A percentile compares a stretch with the other conserved stretches of the same genome.
These are phyloP conservation scores for Chinchilla lanigera DNA, from an alignment of 2,113 vertebrate species.

Conservation along the genomic window DNA sequence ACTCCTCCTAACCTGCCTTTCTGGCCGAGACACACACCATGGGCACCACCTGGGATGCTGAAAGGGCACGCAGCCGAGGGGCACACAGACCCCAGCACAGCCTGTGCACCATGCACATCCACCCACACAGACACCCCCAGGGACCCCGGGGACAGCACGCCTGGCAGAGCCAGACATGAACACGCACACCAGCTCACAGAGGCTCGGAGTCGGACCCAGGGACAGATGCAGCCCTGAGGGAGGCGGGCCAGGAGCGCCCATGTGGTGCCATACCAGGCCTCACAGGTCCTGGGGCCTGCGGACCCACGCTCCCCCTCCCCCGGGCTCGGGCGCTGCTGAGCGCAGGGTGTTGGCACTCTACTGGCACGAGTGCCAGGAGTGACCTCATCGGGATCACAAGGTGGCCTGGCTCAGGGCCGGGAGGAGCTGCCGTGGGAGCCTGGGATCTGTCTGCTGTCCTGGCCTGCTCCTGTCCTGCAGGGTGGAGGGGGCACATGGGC, in stretches of 20 bases:
- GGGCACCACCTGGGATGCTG: background rate
- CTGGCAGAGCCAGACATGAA: background rate
- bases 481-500: fast-evolving
- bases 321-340: background rate
- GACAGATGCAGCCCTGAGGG: background rate
- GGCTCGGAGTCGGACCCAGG: background rate
- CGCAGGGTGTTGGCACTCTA: conserved; percentile 35
- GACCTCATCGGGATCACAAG: conserved; percentile 62
- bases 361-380: conserved; percentile 47
- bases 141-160: too few relatives aligned
- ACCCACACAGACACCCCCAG: background rate
- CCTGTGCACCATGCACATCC: background rate
- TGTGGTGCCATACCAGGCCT: background rate
- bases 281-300: background rate
- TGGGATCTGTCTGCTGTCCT: background rate
- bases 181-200: background rate
- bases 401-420: background rate
- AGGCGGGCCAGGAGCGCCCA: background rate
- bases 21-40: background rate
- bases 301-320: background rate
- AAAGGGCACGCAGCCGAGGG: too few relatives aligned
- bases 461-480: background rate
- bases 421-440: background rate
- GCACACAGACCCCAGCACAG: too few relatives aligned
- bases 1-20: too few relatives aligned